Percentiles rank a stretch among this genome's conserved stretches.
Evolutionary conservation across 2,888 invertebrate genomes (phyloP).

Genomic region (Lomographa bimaculata): DNA sequence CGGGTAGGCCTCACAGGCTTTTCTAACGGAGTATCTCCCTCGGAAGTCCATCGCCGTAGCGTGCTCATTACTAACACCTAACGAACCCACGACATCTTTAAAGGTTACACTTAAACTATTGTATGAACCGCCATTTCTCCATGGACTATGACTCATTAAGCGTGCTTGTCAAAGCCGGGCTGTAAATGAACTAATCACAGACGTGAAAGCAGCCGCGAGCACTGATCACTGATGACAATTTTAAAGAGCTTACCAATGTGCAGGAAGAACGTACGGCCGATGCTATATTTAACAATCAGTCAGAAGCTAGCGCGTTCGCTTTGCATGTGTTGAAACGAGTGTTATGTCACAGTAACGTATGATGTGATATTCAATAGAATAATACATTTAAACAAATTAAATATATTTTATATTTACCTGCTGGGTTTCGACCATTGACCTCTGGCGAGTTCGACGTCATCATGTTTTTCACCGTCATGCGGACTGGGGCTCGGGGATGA

Average conservation of each 20-base stretch:
- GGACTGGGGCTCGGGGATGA: slow-evolving; percentile 73
- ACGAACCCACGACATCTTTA: slow-evolving; percentile 57
- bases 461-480: slow-evolving; percentile 50
- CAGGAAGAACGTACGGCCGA: slow-evolving; percentile 70
- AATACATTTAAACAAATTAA: slow-evolving; percentile 27
- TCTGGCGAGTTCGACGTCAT: slow-evolving; percentile 51
- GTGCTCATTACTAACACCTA: slow-evolving; percentile 72
- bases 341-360: slow-evolving; percentile 71
- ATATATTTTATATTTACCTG: slow-evolving; percentile 62
- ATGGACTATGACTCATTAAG: slow-evolving; percentile 58
- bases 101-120: slow-evolving; percentile 45
- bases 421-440: slow-evolving; percentile 76
- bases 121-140: slow-evolving; percentile 44
- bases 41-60: slow-evolving; percentile 86
- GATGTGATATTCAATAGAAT: slow-evolving; percentile 32
- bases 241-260: slow-evolving; percentile 78
- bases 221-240: slow-evolving; percentile 80
- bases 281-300: slow-evolving; percentile 77
- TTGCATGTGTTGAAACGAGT: slow-evolving; percentile 68
- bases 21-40: slow-evolving; percentile 85
- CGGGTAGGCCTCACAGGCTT: slow-evolving; percentile 87
- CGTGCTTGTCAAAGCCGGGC: slow-evolving; percentile 62
- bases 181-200: slow-evolving; percentile 76
- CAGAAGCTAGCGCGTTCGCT: slow-evolving; percentile 77
- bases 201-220: slow-evolving; percentile 78